These are phyloP conservation scores for Anodontia alba DNA, from an alignment of 2,888 invertebrate genomes.

Conservation along the genomic window DNA sequence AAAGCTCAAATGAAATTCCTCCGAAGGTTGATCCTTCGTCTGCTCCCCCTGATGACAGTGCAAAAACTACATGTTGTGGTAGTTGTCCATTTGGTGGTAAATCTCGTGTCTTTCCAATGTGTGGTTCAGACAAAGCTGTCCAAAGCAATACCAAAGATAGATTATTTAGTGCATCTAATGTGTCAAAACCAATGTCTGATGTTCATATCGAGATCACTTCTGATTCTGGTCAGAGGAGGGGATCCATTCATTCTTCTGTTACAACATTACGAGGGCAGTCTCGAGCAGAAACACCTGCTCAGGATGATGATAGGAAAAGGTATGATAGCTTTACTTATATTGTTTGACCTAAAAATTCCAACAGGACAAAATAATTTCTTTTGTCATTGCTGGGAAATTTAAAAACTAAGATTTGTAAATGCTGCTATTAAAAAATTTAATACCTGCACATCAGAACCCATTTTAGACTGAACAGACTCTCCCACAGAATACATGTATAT, in stretches of 20 bases:
- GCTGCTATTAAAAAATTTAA: too few relatives aligned
- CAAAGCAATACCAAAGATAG: conserved; percentile 30
- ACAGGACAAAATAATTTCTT: too few relatives aligned
- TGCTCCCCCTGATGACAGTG: conserved; percentile 32
- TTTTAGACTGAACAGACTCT: too few relatives aligned
- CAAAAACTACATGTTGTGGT: conserved; percentile 58
- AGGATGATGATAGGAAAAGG: conserved; percentile 63
- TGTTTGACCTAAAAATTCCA: too few relatives aligned
- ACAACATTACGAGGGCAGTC: conserved; percentile 62
- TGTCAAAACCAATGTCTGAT: conserved; percentile 47
- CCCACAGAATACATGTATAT: too few relatives aligned
- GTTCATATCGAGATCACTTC: conserved; percentile 57
- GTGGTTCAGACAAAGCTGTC: conserved; percentile 55
- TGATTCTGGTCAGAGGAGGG: conserved; percentile 26
- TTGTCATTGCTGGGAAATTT: too few relatives aligned
- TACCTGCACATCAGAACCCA: too few relatives aligned
- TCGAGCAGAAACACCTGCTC: conserved; percentile 66
- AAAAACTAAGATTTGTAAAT: too few relatives aligned
- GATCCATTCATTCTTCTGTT: conserved; percentile 63
- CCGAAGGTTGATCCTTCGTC: conserved; percentile 39
- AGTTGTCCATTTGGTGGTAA: conserved; percentile 53
- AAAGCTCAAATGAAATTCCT: conserved; percentile 42
- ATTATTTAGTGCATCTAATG: conserved; percentile 53
- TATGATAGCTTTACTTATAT: conserved; percentile 19
- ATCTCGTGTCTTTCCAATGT: conserved; percentile 64